Base-by-base conservation (phyloP, 2,888 invertebrate genomes). In the Oligia strigilis region DNA sequence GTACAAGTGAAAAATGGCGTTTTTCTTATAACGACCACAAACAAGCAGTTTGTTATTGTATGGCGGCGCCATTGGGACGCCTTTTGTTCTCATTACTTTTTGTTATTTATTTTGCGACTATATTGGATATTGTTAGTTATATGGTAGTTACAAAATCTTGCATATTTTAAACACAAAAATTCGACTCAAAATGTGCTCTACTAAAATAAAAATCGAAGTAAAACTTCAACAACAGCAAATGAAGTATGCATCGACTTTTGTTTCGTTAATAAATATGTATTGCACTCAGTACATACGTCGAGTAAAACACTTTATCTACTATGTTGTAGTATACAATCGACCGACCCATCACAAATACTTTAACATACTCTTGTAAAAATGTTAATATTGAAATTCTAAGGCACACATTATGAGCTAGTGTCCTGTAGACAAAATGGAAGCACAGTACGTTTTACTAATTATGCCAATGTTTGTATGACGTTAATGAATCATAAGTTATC, bases 221-320 rank as follows among this genome's bases (percentile, higher is more conserved):
- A 85, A 82, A 78, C 84, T 78, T 85, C 77, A 86, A 84, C 86
- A 86, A 88, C 84, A 86, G 81, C 81, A 88, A 84, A 84, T 83
- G 23, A 85, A 87, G 82, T 84, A 84, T 29, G 82, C 72, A 74
- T 82, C 88, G 80, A 88, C 82, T 88, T 88, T 85, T 87, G 81
- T 90, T 85, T 79, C 84, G 88, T 92, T 93, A 95, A 95, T 95
- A 95, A 95, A 95, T 95, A 95, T 92, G 92, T 95, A 95, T 96
- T 95, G 95, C 95, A 95, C 95, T 93, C 91, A 91, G 87, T 91
- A 92, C 90, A 91, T 88, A 89, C 84, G 90, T 91, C 89, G 91
- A 92, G 90, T 91, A 78, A 80, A 82, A 73, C 72, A 91, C 87
- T 89, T 90, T 89, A 88, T 82, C 82, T 80, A 87, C 82, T 77